Evolutionary conservation across 1,140 invertebrate species (phyloP).

Genomic region (Drosophila dunni): DNA sequence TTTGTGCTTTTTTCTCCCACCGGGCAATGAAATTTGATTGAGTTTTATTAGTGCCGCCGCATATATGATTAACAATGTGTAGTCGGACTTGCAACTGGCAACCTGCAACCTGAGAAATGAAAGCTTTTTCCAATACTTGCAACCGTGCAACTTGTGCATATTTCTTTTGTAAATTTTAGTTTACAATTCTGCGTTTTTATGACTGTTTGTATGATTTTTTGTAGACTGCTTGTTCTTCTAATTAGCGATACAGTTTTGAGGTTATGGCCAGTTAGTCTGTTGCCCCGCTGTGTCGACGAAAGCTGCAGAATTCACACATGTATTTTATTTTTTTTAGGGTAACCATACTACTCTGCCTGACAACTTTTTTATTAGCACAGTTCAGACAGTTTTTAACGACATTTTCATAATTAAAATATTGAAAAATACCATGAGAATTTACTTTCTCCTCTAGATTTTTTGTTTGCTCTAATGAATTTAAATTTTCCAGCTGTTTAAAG

Average conservation of each 20-base stretch:
- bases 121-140: constrained; percentile 16
- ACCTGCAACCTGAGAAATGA: constrained; percentile 22
- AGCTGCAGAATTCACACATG: constrained; percentile 54
- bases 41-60: constrained; percentile 69
- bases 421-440: constrained; percentile 11
- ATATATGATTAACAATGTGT: constrained; percentile 66
- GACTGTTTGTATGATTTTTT: constrained; percentile 5
- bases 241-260: constrained; percentile 53
- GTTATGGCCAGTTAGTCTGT: constrained; percentile 2
- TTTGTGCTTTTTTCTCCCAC: constrained; percentile 24
- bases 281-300: constrained; percentile 54
- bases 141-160: constrained; percentile 41
- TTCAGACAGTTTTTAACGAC: constrained; percentile 17
- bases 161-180: constrained; percentile 28
- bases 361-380: constrained; percentile 27
- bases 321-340: constrained; percentile 33
- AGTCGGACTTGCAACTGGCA: not conserved
- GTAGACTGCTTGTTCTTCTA: constrained; percentile 55
- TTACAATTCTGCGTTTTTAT: constrained; percentile 2
- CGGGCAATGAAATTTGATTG: constrained; percentile 70
- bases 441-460: not conserved
- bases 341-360: not conserved
- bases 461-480: no score
- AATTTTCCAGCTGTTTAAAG: not conserved
- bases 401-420: constrained; percentile 20